Conservation (phyloP, 1,140 invertebrate genomes). For the Chrysoperla carnea region DNA sequence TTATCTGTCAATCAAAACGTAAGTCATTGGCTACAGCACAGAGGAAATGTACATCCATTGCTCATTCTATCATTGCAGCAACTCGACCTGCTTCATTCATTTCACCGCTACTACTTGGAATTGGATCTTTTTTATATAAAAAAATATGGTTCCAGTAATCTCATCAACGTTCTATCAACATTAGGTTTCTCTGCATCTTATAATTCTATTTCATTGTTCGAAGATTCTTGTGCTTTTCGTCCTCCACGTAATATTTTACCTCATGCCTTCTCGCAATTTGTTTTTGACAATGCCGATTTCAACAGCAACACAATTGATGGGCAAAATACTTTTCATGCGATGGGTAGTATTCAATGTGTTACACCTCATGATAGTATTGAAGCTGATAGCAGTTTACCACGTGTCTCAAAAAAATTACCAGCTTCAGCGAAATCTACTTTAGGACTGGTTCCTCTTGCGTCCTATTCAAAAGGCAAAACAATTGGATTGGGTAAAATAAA, state of each 20-base stretch:
- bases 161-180: slow-evolving; percentile 9
- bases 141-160: too few species aligned
- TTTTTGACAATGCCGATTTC: slow-evolving; percentile 19
- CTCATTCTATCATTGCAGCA: too few species aligned
- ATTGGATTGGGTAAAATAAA: too few species aligned
- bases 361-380: slow-evolving; percentile 8
- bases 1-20: too few species aligned
- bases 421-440: neutral
- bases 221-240: slow-evolving; percentile 11
- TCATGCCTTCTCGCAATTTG: slow-evolving; percentile 14
- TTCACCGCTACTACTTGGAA: too few species aligned
- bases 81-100: too few species aligned
- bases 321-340: slow-evolving; percentile 11
- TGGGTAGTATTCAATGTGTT: slow-evolving; percentile 10
- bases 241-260: slow-evolving; percentile 3
- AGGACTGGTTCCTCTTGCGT: too few species aligned
- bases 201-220: slow-evolving; percentile 10
- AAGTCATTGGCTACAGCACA: too few species aligned
- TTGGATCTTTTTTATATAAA: too few species aligned
- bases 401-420: neutral
- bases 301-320: slow-evolving; percentile 13
- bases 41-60: too few species aligned
- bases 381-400: neutral
- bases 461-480: too few species aligned
- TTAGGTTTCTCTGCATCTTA: slow-evolving; percentile 15